phyloP scores from a whole-genome alignment of 2,888 invertebrate genomes.

The Thyatira batis region DNA sequence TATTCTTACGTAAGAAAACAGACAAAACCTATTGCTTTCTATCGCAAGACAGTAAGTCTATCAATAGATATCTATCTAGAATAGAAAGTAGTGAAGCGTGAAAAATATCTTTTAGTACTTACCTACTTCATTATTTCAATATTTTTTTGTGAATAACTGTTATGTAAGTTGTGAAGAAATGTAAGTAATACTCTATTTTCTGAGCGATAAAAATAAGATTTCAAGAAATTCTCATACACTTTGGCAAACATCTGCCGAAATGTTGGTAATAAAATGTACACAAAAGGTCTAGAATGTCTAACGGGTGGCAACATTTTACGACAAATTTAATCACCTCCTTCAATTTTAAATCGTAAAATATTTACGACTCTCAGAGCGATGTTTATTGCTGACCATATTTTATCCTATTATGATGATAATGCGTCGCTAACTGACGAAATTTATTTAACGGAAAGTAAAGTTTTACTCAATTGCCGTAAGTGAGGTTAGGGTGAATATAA shows the following conservation, averaged over 20 bases:
- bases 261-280: neutral
- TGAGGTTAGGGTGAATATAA: conserved; percentile 8
- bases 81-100: neutral
- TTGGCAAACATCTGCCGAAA: conserved; percentile 23
- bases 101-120: neutral
- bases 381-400: conserved; percentile 64
- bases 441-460: conserved; percentile 31
- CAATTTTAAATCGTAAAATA: conserved; percentile 61
- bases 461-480: conserved; percentile 12
- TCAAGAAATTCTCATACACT: neutral
- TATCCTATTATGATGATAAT: conserved; percentile 58
- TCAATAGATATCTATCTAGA: neutral
- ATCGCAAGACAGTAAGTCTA: neutral
- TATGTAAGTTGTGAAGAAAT: no score
- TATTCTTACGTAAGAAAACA: no score
- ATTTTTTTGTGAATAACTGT: no score
- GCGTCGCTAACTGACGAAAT: conserved; percentile 38
- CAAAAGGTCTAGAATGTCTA: conserved; percentile 20
- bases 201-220: neutral
- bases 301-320: conserved; percentile 62
- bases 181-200: no score
- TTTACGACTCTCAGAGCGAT: conserved; percentile 55
- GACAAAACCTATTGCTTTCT: no score
- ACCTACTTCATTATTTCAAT: neutral
- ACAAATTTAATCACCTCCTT: conserved; percentile 58